A percentile compares a stretch with the other conserved stretches of the same genome.
Evolutionary conservation across 1,140 invertebrate species (phyloP).

Genomic region (Zaprionus taronus): DNA sequence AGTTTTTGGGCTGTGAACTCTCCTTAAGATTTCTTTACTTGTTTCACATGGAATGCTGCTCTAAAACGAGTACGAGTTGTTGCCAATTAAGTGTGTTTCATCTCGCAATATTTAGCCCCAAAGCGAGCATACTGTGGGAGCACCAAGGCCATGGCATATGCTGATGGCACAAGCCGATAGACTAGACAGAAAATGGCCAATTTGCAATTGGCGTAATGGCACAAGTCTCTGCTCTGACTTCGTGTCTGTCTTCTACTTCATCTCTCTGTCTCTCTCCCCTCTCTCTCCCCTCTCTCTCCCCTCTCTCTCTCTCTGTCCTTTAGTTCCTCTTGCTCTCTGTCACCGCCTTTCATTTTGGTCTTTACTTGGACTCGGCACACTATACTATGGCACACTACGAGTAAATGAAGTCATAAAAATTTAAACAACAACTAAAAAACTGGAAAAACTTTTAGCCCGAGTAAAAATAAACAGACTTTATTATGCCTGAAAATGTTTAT

Average conservation of each 20-base stretch:
- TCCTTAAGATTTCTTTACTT: too few species aligned
- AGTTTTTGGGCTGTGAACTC: too few species aligned
- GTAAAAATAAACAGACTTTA: constrained; percentile 73
- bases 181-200: constrained; percentile 59
- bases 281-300: neutral
- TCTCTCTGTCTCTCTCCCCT: neutral
- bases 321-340: neutral
- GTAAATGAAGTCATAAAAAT: constrained; percentile 73
- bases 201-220: constrained; percentile 72
- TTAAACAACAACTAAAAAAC: constrained; percentile 56
- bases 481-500: constrained; percentile 76
- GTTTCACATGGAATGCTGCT: neutral
- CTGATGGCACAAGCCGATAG: constrained; percentile 57
- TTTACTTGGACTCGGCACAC: constrained; percentile 14
- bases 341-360: neutral
- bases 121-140: constrained; percentile 39
- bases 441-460: constrained; percentile 56
- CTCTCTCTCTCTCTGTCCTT: neutral
- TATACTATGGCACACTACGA: constrained; percentile 32
- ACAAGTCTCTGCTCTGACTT: constrained; percentile 25
- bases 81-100: constrained; percentile 19
- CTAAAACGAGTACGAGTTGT: neutral
- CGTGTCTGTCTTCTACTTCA: neutral
- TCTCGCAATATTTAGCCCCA: constrained; percentile 9
- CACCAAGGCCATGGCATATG: constrained; percentile 36